A percentile compares a stretch with the other conserved stretches of the same genome.
phyloP scores from a whole-genome alignment of 2,888 invertebrate genomes.

The Tiphia femorata region DNA sequence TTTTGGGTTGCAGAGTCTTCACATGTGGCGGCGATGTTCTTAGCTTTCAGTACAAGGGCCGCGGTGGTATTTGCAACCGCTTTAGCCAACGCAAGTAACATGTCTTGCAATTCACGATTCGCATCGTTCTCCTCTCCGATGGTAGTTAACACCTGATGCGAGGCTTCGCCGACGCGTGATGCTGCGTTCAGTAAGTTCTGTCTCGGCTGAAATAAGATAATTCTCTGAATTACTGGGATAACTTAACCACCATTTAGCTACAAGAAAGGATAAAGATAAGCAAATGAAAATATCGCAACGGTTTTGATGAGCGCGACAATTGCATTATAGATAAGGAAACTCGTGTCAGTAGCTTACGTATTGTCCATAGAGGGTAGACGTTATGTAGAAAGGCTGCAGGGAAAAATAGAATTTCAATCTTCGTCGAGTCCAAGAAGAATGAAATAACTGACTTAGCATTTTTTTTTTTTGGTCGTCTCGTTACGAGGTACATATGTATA shows the following conservation, averaged over 20 bases:
- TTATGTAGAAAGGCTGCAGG: constrained; percentile 60
- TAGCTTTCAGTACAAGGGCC: constrained; percentile 94
- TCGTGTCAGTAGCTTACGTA: constrained; percentile 55
- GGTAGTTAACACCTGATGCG: constrained; percentile 91
- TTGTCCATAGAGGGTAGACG: constrained; percentile 59
- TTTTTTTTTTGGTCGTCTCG: too few relatives aligned
- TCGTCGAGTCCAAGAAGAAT: neutral
- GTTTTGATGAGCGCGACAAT: too few relatives aligned
- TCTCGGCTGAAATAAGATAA: constrained; percentile 80
- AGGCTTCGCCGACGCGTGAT: constrained; percentile 96
- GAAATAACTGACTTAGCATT: too few relatives aligned
- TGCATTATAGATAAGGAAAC: constrained; percentile 12
- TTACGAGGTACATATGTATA: too few relatives aligned
- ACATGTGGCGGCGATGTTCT: constrained; percentile 94
- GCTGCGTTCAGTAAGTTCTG: constrained; percentile 96
- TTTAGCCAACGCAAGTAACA: constrained; percentile 93
- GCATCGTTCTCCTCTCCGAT: constrained; percentile 93
- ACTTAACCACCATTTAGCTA: too few relatives aligned
- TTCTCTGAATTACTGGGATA: constrained; percentile 4
- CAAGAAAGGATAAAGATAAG: too few relatives aligned
- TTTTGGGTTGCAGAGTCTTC: constrained; percentile 85
- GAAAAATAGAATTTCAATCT: constrained; percentile 33
- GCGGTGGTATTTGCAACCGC: constrained; percentile 99
- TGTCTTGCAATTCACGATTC: constrained; percentile 88
- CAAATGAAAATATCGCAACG: too few relatives aligned